Evolutionary conservation across 2,888 invertebrate species (phyloP).

Genomic region (Spilarctia lutea): DNA sequence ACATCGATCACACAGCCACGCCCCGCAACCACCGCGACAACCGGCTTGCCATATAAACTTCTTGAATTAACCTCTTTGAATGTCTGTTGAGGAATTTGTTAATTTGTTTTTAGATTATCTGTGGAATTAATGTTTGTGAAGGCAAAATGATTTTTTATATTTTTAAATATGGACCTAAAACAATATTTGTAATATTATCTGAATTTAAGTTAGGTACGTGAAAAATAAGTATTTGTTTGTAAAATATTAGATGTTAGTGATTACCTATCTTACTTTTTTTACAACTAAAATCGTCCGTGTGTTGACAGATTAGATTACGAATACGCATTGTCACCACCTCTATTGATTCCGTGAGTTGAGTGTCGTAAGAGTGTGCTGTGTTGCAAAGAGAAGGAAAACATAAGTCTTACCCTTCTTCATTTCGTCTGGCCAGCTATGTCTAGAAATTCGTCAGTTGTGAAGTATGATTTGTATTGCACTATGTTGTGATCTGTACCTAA

Average conservation of each 20-base stretch:
- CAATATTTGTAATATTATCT: not conserved
- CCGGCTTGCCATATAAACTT: slow-evolving; percentile 69
- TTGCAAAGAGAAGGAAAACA: too few species aligned
- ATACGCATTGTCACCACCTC: too few species aligned
- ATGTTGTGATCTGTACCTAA: too few species aligned
- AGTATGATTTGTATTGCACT: too few species aligned
- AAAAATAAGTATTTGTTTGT: not conserved
- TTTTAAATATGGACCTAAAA: not conserved
- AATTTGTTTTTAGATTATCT: slow-evolving; percentile 51
- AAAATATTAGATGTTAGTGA: not conserved
- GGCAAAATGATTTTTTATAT: not conserved
- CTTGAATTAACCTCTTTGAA: slow-evolving; percentile 53
- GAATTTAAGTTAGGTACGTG: not conserved
- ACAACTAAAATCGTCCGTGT: not conserved
- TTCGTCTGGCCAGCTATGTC: too few species aligned
- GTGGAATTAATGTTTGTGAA: slow-evolving; percentile 18
- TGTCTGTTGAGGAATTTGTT: slow-evolving; percentile 47
- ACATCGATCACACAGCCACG: slow-evolving; percentile 81
- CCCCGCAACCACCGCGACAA: slow-evolving; percentile 66
- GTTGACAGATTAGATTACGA: too few species aligned
- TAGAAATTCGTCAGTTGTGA: too few species aligned
- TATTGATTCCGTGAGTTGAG: too few species aligned
- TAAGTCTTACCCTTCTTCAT: too few species aligned
- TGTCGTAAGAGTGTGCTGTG: too few species aligned
- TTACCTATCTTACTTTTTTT: not conserved